Evolutionary conservation across 1,140 invertebrate species (phyloP).

Genomic region (Phocides pigmalion): DNA sequence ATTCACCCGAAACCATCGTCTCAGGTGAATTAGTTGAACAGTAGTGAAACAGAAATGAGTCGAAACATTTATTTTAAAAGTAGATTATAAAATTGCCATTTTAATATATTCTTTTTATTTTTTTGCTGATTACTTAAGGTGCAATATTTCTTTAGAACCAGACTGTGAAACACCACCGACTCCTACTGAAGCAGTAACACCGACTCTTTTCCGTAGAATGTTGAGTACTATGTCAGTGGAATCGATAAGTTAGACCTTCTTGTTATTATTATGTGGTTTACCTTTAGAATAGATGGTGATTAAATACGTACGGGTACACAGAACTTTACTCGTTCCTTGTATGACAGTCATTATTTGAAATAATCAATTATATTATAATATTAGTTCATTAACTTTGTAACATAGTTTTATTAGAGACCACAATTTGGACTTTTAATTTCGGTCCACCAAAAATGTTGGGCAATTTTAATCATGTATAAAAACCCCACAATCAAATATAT

Average conservation of each 20-base stretch:
- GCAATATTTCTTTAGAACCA: constrained; percentile 41
- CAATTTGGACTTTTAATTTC: no score
- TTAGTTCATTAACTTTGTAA: not conserved
- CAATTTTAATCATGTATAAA: no score
- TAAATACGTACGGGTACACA: not conserved
- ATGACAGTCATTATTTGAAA: not conserved
- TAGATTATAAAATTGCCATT: no score
- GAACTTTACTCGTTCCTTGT: constrained; percentile 36
- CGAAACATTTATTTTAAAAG: no score
- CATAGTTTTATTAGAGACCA: no score
- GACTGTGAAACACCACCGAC: constrained; percentile 47
- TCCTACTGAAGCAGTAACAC: constrained; percentile 40
- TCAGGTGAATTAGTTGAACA: no score
- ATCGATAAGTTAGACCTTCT: constrained; percentile 66
- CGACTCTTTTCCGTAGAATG: constrained; percentile 65
- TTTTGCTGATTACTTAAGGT: not conserved
- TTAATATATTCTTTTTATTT: no score
- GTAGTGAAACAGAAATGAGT: no score
- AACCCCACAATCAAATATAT: no score
- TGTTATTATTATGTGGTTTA: constrained; percentile 14
- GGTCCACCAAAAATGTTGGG: no score
- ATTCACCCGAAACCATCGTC: no score
- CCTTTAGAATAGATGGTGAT: not conserved
- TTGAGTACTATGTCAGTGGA: constrained; percentile 75
- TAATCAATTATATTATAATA: not conserved